Percentiles rank a stretch among this genome's conserved stretches.
Evolutionary conservation across 2,113 vertebrate species (phyloP).

Genomic region (Pseudopipra pipra): DNA sequence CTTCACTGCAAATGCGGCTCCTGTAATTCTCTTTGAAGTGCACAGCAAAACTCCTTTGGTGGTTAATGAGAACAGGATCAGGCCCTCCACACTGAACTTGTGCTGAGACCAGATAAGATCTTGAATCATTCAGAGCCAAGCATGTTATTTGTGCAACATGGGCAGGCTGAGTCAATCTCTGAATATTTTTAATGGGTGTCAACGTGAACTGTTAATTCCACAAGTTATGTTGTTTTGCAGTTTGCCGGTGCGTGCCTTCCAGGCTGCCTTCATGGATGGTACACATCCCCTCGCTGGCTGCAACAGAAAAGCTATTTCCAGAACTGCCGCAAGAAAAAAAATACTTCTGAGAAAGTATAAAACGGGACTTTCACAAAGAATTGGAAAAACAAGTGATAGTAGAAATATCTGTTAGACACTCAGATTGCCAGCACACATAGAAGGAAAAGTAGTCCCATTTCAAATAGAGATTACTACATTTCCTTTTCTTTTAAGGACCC

Average conservation of each 20-base stretch:
- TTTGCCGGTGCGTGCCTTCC: conserved; percentile 25
- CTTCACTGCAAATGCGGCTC: conserved; percentile 27
- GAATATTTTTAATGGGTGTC: conserved; percentile 54
- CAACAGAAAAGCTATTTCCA: neutral
- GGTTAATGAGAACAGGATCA: conserved; percentile 50
- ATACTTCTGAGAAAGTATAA: neutral
- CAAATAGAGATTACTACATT: neutral
- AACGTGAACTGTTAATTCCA: conserved; percentile 29
- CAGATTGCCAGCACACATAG: neutral
- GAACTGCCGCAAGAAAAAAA: neutral
- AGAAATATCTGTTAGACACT: neutral
- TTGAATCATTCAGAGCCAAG: conserved; percentile 27
- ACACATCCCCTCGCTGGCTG: neutral
- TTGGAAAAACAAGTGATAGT: neutral
- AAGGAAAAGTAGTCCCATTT: neutral
- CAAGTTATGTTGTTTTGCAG: conserved; percentile 14
- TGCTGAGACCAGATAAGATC: conserved; percentile 28
- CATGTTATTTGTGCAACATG: conserved; percentile 27
- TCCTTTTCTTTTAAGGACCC: neutral
- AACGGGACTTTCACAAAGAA: neutral
- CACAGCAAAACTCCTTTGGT: conserved; percentile 32
- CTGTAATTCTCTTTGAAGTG: conserved; percentile 46
- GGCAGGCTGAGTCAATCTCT: conserved; percentile 48
- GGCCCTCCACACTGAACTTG: conserved; percentile 23
- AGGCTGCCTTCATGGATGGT: neutral